Percentiles rank a stretch among this genome's conserved stretches.
These are phyloP conservation scores for Sterna hirundo DNA, from an alignment of 2,113 vertebrate genomes.

Conservation along the genomic window DNA sequence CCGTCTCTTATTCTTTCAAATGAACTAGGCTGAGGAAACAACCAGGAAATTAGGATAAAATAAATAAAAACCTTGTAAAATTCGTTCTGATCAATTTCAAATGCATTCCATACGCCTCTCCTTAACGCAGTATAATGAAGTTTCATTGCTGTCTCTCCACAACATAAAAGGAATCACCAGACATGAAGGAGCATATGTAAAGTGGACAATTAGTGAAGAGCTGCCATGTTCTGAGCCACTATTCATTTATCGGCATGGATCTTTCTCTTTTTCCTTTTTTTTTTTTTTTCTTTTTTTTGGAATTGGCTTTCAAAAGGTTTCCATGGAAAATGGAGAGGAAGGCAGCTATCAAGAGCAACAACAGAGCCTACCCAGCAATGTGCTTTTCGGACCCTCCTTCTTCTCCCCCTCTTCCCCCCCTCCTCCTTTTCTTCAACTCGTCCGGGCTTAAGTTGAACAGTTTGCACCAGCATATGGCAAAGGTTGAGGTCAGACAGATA, in stretches of 20 bases:
- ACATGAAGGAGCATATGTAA: conserved; percentile 11
- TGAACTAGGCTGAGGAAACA: not conserved
- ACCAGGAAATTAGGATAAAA: not conserved
- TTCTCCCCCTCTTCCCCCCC: not conserved
- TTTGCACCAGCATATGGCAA: conserved; percentile 88
- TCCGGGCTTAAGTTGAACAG: conserved; percentile 59
- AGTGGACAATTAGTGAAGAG: conserved; percentile 44
- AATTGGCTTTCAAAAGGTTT: conserved; percentile 51
- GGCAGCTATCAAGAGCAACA: conserved; percentile 42
- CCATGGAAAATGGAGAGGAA: conserved; percentile 46
- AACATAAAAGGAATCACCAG: not conserved
- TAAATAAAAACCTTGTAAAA: conserved; percentile 9
- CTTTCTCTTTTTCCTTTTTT: not conserved
- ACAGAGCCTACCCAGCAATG: conserved; percentile 32
- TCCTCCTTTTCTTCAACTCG: not conserved
- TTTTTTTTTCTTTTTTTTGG: not conserved
- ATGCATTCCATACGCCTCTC: not conserved
- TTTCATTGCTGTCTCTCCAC: not conserved
- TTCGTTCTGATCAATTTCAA: not conserved
- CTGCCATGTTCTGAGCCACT: conserved; percentile 17
- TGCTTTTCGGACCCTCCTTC: not conserved
- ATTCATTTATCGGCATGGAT: conserved; percentile 17
- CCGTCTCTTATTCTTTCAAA: not conserved
- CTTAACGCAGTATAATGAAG: not conserved
- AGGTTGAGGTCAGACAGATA: conserved; percentile 94